Percentiles rank a stretch among this genome's conserved stretches.
phyloP scores from a whole-genome alignment of 1,140 invertebrate genomes.

The Listronotus bonariensis region DNA sequence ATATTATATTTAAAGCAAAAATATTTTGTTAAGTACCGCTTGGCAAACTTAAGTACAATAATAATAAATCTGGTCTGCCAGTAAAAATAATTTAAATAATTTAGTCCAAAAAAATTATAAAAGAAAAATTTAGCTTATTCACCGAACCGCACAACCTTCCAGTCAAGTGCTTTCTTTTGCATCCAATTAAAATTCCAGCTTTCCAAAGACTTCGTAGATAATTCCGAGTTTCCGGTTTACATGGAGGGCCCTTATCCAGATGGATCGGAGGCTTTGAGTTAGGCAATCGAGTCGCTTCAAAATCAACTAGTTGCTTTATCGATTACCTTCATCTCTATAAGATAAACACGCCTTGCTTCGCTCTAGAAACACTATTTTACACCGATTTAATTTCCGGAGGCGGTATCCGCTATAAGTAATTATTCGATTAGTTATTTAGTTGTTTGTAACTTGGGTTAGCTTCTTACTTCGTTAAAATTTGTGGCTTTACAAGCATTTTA shows the following conservation, averaged over 20 bases:
- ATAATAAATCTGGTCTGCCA: neutral
- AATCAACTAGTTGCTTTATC: constrained; percentile 28
- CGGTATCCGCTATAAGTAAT: neutral
- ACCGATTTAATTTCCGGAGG: constrained; percentile 15
- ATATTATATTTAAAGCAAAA: no score
- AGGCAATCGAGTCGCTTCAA: constrained; percentile 11
- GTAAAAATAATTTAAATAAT: neutral
- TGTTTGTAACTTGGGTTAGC: no score
- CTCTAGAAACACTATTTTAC: constrained; percentile 2
- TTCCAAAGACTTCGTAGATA: constrained; percentile 9
- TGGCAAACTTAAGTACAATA: no score
- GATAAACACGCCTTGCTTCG: constrained; percentile 14
- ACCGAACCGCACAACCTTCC: constrained; percentile 3
- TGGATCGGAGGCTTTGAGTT: constrained; percentile 16
- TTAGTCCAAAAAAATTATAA: neutral
- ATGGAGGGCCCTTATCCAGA: constrained; percentile 22
- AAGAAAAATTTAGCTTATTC: constrained; percentile 11
- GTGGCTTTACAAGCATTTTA: no score
- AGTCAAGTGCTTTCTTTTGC: constrained; percentile 18
- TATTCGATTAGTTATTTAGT: constrained; percentile 2
- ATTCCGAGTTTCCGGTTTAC: constrained; percentile 25
- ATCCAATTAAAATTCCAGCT: constrained; percentile 22
- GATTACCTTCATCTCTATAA: constrained; percentile 14
- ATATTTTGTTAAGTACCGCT: no score
- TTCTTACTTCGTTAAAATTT: no score